These are phyloP conservation scores for Ochlodes sylvanus DNA, from an alignment of 2,888 invertebrate species.

Conservation along the genomic window DNA sequence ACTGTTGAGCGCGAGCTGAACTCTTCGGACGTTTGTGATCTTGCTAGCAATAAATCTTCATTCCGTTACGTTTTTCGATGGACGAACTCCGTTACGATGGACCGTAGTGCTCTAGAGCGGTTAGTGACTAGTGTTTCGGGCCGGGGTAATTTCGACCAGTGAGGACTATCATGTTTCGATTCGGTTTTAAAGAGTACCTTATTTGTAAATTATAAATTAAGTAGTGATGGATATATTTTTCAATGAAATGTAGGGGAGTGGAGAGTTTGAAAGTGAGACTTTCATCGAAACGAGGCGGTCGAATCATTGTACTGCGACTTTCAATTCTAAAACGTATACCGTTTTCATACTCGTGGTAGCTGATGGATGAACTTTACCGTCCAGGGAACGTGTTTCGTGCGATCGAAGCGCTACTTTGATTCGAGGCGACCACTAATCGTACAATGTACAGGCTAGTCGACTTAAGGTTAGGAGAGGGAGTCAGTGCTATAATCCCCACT, in stretches of 20 bases:
- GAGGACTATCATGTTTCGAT: conserved; percentile 74
- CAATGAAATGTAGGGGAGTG: conserved; percentile 63
- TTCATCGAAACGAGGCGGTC: conserved; percentile 60
- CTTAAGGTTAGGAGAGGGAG: conserved; percentile 52
- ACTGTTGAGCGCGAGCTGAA: conserved; percentile 75
- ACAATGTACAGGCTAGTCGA: conserved; percentile 81
- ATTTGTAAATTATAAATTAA: conserved; percentile 83
- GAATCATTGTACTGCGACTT: conserved; percentile 45
- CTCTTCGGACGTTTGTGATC: conserved; percentile 79
- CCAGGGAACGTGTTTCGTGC: conserved; percentile 26
- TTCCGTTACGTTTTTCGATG: conserved; percentile 81
- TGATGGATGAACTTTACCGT: conserved; percentile 31
- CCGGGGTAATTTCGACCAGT: conserved; percentile 67
- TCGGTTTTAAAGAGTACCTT: conserved; percentile 79
- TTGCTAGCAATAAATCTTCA: conserved; percentile 85
- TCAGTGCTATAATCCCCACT: conserved; percentile 47
- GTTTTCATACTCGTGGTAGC: conserved; percentile 18
- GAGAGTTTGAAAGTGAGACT: conserved; percentile 78
- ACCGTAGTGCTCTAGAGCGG: conserved; percentile 80
- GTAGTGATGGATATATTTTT: conserved; percentile 84
- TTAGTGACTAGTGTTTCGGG: conserved; percentile 73
- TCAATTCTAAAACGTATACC: conserved; percentile 12
- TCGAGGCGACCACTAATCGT: conserved; percentile 54
- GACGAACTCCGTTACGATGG: conserved; percentile 64
- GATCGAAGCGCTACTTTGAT: conserved; percentile 45